Evolutionary conservation across 2,113 vertebrate genomes (phyloP).

Genomic region (Antechinus flavipes): DNA sequence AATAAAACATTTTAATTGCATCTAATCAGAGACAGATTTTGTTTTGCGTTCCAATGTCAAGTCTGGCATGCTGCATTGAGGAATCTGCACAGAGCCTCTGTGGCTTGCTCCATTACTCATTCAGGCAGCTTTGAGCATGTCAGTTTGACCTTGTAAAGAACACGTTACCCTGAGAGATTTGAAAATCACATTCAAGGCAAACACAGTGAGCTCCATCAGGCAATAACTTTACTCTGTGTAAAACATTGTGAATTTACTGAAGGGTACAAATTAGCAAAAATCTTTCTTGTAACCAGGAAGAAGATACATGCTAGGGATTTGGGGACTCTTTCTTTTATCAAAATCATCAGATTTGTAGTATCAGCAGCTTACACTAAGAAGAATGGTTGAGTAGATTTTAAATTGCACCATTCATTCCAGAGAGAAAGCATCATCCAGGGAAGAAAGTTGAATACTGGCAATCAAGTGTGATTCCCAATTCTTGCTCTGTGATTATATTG

Average conservation of each 20-base stretch:
- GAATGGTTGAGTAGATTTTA: conserved; percentile 8
- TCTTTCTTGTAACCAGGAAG: background rate
- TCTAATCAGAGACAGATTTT: conserved; percentile 84
- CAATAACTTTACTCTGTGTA: conserved; percentile 59
- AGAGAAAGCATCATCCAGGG: background rate
- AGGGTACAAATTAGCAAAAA: background rate
- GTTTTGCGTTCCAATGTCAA: conserved; percentile 82
- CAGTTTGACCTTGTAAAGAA: conserved; percentile 85
- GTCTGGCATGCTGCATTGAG: conserved; percentile 76
- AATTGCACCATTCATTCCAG: conserved; percentile 11
- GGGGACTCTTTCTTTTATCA: background rate
- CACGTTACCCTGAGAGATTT: conserved; percentile 74
- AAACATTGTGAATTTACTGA: conserved; percentile 52
- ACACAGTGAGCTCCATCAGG: conserved; percentile 62
- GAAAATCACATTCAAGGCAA: conserved; percentile 70
- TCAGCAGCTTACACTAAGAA: background rate
- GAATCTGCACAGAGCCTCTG: conserved; percentile 67
- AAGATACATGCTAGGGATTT: background rate
- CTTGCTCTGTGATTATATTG: background rate
- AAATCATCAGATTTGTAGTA: background rate
- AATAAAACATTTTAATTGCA: conserved; percentile 82
- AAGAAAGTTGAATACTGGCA: background rate
- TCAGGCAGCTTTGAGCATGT: conserved; percentile 76
- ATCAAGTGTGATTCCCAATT: background rate
- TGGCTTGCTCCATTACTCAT: conserved; percentile 78